Base-by-base conservation (phyloP, 2,888 invertebrate genomes). In the Unio pictorum region DNA sequence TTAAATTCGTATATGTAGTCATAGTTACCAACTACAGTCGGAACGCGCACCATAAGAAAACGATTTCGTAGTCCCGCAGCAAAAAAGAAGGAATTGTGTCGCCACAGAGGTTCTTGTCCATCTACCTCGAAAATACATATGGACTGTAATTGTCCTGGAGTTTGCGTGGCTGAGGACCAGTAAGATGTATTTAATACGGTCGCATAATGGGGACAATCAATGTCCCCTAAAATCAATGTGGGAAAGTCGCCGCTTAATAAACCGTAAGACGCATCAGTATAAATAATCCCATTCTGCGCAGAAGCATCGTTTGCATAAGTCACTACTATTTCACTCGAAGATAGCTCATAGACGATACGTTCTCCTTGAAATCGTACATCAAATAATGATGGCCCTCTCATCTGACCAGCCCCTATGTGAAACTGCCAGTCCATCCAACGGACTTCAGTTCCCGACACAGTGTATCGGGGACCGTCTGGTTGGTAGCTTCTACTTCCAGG, bases 81-180 rank as follows among this genome's bases (percentile, higher is more conserved):
- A 60, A 79, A 76, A 15, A 66, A 62, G 20, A 55, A 60, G 23
- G 64, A 34, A 15, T 67, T 58, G 55, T 77, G 76, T 0, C 81
- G 74, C 75, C 81, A 79, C 28, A 82, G 55, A 15, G 85, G 79
- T 17, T 72, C 67, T 54, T 79, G 78, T 26, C 71, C 73, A 60
- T 76, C 73, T 56, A 74, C 74, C 70, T 85, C 85, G 64, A 82
- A 85, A 34, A 85, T 68, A 63, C 85, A 85, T 23, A 81, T 75
- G 74, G 77, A 57, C 75, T 45, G 45, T 15, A 45, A 45, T 45
- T 45, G 15, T 45, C 45, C 45, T 45, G 45, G 11, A 45, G 45
- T 45, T 45, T 45, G 45, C 11, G 45, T 45, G 45, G 15, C 0
- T 45, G 45, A 45, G 3, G 73, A 8, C 73, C 71, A n/a, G 77